phyloP scores from a whole-genome alignment of 1,140 invertebrate species.

The Drosophila insularis region DNA sequence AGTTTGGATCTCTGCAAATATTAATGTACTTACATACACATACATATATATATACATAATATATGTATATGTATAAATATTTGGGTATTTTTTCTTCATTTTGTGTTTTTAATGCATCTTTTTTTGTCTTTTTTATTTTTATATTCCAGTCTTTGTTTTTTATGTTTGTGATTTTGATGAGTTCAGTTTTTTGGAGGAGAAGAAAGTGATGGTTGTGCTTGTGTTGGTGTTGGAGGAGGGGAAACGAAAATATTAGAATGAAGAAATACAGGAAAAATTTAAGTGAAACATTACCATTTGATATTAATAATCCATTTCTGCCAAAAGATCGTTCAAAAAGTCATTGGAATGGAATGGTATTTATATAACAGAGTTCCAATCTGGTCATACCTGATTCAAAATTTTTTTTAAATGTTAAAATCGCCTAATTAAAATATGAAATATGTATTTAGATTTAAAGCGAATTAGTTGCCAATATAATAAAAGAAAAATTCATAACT shows the following conservation, averaged over 20 bases:
- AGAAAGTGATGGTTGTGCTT: neutral
- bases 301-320: neutral
- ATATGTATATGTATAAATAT: neutral
- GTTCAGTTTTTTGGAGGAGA: neutral
- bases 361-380: no score
- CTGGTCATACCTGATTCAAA: no score
- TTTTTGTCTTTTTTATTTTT: conserved; percentile 2
- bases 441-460: no score
- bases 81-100: neutral
- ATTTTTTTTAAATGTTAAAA: no score
- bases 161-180: conserved; percentile 4
- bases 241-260: neutral
- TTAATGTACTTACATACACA: neutral
- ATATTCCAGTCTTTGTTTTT: conserved; percentile 10
- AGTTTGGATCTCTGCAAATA: conserved; percentile 1
- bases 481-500: no score
- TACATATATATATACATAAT: neutral
- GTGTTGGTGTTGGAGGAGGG: neutral
- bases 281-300: neutral
- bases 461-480: no score
- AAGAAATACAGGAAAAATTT: neutral
- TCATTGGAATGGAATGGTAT: neutral
- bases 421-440: no score
- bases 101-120: conserved; percentile 7
- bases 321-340: neutral